Conservation (phyloP, 2,888 invertebrate genomes). For the Cistogaster globosa region DNA sequence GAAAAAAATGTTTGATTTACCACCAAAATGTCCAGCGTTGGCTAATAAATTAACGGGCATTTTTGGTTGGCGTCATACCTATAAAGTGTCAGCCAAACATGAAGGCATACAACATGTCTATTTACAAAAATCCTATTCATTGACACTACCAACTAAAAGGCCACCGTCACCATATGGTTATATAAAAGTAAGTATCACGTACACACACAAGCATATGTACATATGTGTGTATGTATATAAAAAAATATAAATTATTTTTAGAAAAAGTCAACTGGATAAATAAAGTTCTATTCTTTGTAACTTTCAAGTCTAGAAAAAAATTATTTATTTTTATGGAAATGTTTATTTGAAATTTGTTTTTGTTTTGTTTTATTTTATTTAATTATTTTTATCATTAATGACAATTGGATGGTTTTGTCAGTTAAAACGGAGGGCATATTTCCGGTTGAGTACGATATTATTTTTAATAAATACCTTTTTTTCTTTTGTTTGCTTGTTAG, state of each 20-base stretch:
- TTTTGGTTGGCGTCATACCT: constrained; percentile 91
- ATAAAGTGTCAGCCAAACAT: constrained; percentile 90
- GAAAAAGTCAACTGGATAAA: too few species aligned
- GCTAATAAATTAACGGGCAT: constrained; percentile 90
- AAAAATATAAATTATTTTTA: too few species aligned
- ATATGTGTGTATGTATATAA: background rate
- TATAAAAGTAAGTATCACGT: constrained; percentile 78
- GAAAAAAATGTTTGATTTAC: constrained; percentile 85
- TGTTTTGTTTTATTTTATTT: constrained; percentile 2
- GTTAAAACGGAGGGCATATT: constrained; percentile 55
- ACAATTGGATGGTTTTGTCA: constrained; percentile 33
- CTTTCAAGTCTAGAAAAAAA: too few species aligned
- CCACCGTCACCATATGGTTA: constrained; percentile 78
- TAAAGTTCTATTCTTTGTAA: too few species aligned
- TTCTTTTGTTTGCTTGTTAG: constrained; percentile 1
- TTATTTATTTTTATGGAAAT: too few species aligned
- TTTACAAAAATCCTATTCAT: constrained; percentile 82
- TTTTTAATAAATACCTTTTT: constrained; percentile 16
- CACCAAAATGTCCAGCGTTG: constrained; percentile 89
- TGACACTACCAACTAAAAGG: constrained; percentile 81
- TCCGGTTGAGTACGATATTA: constrained; percentile 44
- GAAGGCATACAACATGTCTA: constrained; percentile 84
- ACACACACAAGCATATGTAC: background rate
- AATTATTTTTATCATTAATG: constrained; percentile 29
- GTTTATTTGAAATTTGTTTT: background rate